A percentile compares a stretch with the other conserved stretches of the same genome.
Conservation (phyloP, 1,140 invertebrate species). For the Nasonia vitripennis region DNA sequence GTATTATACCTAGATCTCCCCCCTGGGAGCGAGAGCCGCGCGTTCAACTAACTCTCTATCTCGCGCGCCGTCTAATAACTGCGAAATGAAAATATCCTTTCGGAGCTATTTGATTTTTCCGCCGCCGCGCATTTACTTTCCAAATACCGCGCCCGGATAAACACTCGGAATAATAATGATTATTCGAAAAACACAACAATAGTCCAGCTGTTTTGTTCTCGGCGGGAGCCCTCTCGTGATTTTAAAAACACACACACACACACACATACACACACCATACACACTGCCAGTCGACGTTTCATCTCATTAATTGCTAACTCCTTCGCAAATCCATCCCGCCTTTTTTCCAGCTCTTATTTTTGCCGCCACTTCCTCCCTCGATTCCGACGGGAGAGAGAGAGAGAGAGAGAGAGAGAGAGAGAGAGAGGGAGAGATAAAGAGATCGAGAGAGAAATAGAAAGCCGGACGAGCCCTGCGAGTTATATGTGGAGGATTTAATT, state of each 20-base stretch:
- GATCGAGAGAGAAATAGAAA: background rate
- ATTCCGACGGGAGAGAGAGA: background rate
- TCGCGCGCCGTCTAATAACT: conserved; percentile 37
- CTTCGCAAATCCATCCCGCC: background rate
- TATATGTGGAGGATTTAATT: conserved; percentile 41
- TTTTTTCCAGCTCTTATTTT: conserved; percentile 24
- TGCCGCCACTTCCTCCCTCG: background rate
- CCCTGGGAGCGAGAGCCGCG: conserved; percentile 10
- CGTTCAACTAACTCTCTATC: conserved; percentile 36
- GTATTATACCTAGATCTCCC: conserved; percentile 49
- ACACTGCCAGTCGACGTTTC: background rate
- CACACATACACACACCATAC: background rate
- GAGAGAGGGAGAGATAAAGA: background rate
- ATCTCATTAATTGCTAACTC: conserved; percentile 9
- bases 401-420: background rate
- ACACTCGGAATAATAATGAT: background rate
- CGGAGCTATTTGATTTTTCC: conserved; percentile 29
- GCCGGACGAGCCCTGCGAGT: background rate
- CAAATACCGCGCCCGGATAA: background rate
- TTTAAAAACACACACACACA: background rate
- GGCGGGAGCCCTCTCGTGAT: background rate
- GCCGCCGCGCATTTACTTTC: background rate
- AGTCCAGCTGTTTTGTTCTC: background rate
- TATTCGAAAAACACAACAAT: background rate
- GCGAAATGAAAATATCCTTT: conserved; percentile 46